Evolutionary conservation across 2,797 vertebrate genomes (phyloP).

Genomic region (Margarornis squamiger): DNA sequence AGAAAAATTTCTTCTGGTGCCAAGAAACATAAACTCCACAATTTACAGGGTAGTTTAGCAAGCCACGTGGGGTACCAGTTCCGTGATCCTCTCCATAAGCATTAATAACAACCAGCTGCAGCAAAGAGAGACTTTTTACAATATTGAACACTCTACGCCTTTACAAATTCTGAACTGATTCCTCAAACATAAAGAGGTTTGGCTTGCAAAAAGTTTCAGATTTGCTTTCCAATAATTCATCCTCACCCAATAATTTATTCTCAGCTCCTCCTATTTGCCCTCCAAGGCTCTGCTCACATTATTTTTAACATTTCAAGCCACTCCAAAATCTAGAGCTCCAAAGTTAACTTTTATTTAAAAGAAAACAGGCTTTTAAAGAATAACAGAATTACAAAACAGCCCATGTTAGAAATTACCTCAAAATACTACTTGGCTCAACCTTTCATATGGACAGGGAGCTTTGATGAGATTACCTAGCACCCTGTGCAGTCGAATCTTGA

Average conservation of each 20-base stretch:
- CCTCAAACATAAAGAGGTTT: not conserved
- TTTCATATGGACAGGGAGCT: not conserved
- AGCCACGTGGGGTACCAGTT: not conserved
- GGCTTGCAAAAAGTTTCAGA: not conserved
- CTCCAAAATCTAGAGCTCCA: not conserved
- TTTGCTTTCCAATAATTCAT: not conserved
- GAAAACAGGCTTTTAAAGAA: not conserved
- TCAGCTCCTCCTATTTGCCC: not conserved
- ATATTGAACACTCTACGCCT: not conserved
- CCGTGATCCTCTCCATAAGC: not conserved
- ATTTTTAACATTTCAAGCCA: not conserved
- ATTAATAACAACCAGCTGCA: not conserved
- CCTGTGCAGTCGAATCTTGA: not conserved
- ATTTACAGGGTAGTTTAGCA: not conserved
- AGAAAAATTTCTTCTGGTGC: not conserved
- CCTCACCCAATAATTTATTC: not conserved
- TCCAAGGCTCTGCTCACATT: not conserved
- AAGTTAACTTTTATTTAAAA: not conserved
- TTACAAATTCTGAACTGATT: not conserved
- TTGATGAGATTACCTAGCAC: not conserved
- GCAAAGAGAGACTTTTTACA: not conserved
- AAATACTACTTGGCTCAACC: not conserved
- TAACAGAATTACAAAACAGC: not conserved
- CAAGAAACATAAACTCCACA: not conserved
- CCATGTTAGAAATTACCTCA: not conserved